Conservation (phyloP, 2,797 vertebrate species). For the Chrosomus eos region DNA sequence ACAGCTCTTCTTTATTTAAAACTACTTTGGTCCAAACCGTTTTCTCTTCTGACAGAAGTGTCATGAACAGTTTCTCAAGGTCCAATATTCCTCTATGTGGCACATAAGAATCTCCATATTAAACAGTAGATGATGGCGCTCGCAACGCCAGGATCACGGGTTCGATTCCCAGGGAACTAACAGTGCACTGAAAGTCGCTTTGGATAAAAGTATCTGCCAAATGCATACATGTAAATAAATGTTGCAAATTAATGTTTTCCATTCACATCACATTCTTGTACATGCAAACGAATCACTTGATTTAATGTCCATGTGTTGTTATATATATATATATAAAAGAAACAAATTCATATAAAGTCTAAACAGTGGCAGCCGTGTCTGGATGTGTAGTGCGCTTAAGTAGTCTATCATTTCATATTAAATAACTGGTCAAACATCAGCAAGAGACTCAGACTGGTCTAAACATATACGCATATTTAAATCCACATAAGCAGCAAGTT, state of each 20-base stretch:
- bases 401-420: neutral
- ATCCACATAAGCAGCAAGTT: slow-evolving; percentile 50
- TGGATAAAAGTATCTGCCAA: neutral
- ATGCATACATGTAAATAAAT: slow-evolving; percentile 53
- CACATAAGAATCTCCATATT: neutral
- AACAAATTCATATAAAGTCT: neutral
- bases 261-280: slow-evolving; percentile 70
- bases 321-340: neutral
- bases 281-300: slow-evolving; percentile 70
- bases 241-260: slow-evolving; percentile 54
- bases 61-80: neutral
- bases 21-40: no score
- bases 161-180: neutral
- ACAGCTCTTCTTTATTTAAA: neutral
- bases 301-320: neutral
- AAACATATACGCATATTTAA: slow-evolving; percentile 17
- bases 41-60: neutral
- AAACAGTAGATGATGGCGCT: neutral
- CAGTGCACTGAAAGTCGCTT: neutral
- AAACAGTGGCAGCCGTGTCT: neutral
- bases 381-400: neutral
- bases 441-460: no score
- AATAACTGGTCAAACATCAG: neutral
- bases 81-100: neutral
- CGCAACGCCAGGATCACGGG: neutral